Base-by-base conservation (phyloP, 2,888 invertebrate genomes). In the Oxyteleia sp. region DNA sequence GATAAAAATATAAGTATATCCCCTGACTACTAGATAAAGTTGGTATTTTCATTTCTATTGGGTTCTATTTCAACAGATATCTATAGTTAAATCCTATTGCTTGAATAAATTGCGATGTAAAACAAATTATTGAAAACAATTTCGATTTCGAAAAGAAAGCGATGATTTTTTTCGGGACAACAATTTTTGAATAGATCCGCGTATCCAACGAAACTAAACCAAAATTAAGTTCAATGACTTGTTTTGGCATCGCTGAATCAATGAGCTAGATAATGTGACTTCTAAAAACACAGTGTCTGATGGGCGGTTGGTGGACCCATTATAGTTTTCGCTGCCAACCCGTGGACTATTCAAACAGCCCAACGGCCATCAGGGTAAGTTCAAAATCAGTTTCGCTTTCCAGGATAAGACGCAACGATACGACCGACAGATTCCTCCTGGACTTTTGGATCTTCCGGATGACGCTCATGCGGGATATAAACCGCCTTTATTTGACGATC, bases 261-360 rank as follows among this genome's bases (percentile, higher is more conserved):
- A 55, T 55, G 71, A 59, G 75, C 74, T 88, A 88, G 88, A 90
- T 88, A 88, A 88, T 82, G 38, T 84, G 76, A 82, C 75, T 87
- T 90, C 87, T 90, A 80, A 66, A 91, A 89, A 94, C 94, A 94
- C 95, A 97, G 97, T 96, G 96, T 94, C 95, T 97, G 95, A 96
- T 96, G 96, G 96, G 97, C 92, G 98, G 98, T 93, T 98, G 98
- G 98, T 96, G 97, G 95, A 95, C 96, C 92, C 96, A 97, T 93
- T 98, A 98, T 96, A 97, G 96, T 94, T 96, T 96, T 93, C 96
- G 96, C 93, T 98, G 98, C 95, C 97, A 98, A 94, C 98, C 98
- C 82, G 98, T 98, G 94, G 98, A 98, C 95, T 96, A 97, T 95
- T 95, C 96, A 89, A 95, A 96, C 94, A 96, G 95, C 94, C 95